Evolutionary conservation across 2,888 invertebrate genomes (phyloP).

Genomic region (Agrochola circellaris): DNA sequence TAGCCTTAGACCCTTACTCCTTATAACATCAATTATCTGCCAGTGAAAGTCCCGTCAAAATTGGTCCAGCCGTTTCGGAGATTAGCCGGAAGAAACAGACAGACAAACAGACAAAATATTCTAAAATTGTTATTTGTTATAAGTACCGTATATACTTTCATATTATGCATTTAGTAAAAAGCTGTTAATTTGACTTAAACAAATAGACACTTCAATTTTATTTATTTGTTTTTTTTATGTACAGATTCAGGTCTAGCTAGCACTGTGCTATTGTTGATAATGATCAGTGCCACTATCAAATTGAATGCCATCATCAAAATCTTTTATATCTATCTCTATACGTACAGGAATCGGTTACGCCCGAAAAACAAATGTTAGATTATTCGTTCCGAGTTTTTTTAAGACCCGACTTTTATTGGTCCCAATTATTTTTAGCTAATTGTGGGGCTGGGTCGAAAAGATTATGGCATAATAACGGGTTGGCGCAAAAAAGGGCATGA

Average conservation of each 20-base stretch:
- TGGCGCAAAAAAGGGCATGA: slow-evolving; percentile 61
- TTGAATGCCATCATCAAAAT: slow-evolving; percentile 55
- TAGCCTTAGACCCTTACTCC: no score
- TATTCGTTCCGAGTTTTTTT: slow-evolving; percentile 64
- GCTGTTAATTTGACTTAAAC: no score
- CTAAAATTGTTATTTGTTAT: no score
- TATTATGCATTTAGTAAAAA: no score
- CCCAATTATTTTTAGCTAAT: slow-evolving; percentile 63
- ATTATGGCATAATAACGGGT: slow-evolving; percentile 62
- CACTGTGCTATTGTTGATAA: slow-evolving; percentile 62
- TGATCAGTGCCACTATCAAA: slow-evolving; percentile 66
- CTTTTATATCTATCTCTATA: slow-evolving; percentile 28
- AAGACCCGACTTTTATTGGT: slow-evolving; percentile 56
- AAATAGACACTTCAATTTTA: no score
- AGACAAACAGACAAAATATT: no score
- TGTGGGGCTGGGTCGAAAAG: slow-evolving; percentile 55
- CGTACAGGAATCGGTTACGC: slow-evolving; percentile 52
- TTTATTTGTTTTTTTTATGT: no score
- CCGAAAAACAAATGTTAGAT: slow-evolving; percentile 58
- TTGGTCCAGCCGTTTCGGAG: no score
- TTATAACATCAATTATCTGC: no score
- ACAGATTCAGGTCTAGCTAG: neutral
- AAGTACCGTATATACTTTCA: no score
- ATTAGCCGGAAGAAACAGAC: no score
- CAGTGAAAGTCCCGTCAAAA: no score